Conservation (phyloP, 2,888 invertebrate species). For the Drosophila greeni region DNA sequence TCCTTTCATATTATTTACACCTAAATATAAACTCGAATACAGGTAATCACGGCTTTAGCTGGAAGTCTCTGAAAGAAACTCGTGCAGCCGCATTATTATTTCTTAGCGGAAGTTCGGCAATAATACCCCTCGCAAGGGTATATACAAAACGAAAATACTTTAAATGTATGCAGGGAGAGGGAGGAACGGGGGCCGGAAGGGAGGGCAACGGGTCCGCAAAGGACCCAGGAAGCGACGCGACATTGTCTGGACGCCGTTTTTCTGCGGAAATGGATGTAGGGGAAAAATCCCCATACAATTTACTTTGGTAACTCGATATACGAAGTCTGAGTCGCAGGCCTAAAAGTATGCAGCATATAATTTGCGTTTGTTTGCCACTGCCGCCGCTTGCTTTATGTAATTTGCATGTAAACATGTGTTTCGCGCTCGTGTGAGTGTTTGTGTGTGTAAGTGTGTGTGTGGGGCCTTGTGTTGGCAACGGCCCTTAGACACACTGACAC, state of each 20-base stretch:
- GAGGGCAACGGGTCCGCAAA: constrained; percentile 7
- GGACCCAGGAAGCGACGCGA: constrained; percentile 36
- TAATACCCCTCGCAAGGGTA: constrained; percentile 11
- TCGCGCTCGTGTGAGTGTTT: constrained; percentile 41
- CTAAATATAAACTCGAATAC: neutral
- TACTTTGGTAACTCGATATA: constrained; percentile 58
- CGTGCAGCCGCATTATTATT: constrained; percentile 4
- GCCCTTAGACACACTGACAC: constrained; percentile 18
- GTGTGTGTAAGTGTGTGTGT: neutral
- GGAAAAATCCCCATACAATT: constrained; percentile 57
- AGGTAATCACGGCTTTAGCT: neutral
- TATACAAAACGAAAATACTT: constrained; percentile 40
- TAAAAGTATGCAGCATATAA: constrained; percentile 68
- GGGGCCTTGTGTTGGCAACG: constrained; percentile 41
- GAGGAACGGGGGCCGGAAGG: neutral
- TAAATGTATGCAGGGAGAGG: constrained; percentile 50
- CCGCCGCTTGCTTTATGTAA: constrained; percentile 65
- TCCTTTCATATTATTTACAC: neutral
- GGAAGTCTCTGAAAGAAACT: neutral
- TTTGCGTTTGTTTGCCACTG: constrained; percentile 66
- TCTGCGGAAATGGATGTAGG: constrained; percentile 59
- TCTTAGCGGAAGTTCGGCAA: constrained; percentile 5
- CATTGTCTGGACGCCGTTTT: constrained; percentile 67
- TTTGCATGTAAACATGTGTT: constrained; percentile 75
- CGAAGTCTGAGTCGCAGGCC: constrained; percentile 46